A percentile compares a stretch with the other conserved stretches of the same genome.
Evolutionary conservation across 2,888 invertebrate genomes (phyloP).

Genomic region (Creontiades dilutus): DNA sequence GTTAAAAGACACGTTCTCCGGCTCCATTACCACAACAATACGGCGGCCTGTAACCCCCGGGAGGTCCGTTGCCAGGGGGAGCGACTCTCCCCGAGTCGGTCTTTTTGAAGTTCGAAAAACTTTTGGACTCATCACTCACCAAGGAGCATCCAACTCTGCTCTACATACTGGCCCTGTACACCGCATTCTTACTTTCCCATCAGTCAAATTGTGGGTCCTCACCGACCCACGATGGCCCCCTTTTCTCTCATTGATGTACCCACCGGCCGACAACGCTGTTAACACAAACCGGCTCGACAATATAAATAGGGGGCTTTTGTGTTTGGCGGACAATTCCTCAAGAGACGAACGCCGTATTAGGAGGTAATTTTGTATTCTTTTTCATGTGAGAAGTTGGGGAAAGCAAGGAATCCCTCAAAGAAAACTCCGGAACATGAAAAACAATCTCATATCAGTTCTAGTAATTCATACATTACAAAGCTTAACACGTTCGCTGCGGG

Average conservation of each 20-base stretch:
- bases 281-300: constrained; percentile 37
- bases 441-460: not conserved
- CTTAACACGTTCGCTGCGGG: too few relatives aligned
- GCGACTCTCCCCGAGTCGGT: constrained; percentile 33
- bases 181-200: constrained; percentile 64
- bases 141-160: not conserved
- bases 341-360: constrained; percentile 35
- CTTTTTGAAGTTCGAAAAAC: constrained; percentile 46
- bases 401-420: not conserved
- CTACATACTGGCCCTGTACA: constrained; percentile 38
- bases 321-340: not conserved
- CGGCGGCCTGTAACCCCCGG: constrained; percentile 46
- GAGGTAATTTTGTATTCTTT: constrained; percentile 6
- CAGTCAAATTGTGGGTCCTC: constrained; percentile 65
- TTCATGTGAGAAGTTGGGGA: not conserved
- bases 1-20: constrained; percentile 48
- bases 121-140: constrained; percentile 47
- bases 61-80: constrained; percentile 11
- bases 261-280: constrained; percentile 40
- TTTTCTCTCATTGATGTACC: not conserved
- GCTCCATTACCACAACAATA: constrained; percentile 52
- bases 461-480: too few relatives aligned
- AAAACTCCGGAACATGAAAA: too few relatives aligned
- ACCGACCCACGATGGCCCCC: not conserved
- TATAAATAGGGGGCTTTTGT: constrained; percentile 22